Conservation (phyloP, 2,888 invertebrate species). For the Idaea biselata region DNA sequence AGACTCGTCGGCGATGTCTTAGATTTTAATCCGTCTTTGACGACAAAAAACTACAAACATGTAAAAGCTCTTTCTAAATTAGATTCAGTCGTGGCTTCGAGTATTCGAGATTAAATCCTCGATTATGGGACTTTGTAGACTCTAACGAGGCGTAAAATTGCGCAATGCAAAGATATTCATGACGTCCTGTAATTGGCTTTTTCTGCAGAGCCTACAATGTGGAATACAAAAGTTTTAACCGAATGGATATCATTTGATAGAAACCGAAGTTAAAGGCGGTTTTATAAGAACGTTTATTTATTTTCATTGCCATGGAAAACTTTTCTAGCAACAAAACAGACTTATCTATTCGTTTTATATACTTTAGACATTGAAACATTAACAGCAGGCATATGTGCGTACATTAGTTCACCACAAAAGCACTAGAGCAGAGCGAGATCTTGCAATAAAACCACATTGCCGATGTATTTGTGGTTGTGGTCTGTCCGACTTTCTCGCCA, state of each 20-base stretch:
- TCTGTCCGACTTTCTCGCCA: conserved; percentile 54
- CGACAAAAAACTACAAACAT: not conserved
- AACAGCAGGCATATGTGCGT: conserved; percentile 36
- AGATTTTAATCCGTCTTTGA: conserved; percentile 28
- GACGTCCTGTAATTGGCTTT: not conserved
- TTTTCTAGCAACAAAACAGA: not conserved
- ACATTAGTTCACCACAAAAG: conserved; percentile 54
- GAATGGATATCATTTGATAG: not conserved
- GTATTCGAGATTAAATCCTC: not conserved
- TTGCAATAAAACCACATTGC: conserved; percentile 55
- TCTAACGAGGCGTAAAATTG: not conserved
- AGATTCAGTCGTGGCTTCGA: conserved; percentile 1
- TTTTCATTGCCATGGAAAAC: not conserved
- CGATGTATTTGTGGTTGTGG: conserved; percentile 44
- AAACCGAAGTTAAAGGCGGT: not conserved
- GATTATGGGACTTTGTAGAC: not conserved
- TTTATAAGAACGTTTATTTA: not conserved
- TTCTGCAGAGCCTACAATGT: not conserved
- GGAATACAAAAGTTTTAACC: not conserved
- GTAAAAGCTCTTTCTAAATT: not conserved
- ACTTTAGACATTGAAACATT: conserved; percentile 19
- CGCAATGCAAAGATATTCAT: not conserved
- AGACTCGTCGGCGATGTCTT: conserved; percentile 40
- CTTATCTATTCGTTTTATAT: conserved; percentile 5
- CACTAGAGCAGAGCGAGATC: conserved; percentile 58